Percentiles rank a stretch among this genome's conserved stretches.
phyloP scores from a whole-genome alignment of 2,113 vertebrate species.

The Pterophyllum scalare region DNA sequence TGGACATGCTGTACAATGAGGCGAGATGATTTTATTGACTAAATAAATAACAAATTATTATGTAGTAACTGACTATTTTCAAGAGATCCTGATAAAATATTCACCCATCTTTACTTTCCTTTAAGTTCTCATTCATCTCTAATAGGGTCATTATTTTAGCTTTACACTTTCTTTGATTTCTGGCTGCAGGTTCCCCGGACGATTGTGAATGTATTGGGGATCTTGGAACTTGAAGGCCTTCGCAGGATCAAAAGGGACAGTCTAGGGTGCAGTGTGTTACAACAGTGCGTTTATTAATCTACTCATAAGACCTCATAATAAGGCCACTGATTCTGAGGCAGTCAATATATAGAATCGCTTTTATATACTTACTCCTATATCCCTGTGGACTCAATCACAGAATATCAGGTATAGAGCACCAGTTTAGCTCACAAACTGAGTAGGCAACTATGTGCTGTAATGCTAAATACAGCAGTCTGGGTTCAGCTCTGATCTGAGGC shows the following conservation, averaged over 20 bases:
- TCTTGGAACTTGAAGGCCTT: constrained; percentile 85
- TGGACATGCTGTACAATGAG: constrained; percentile 89
- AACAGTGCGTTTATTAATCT: constrained; percentile 75
- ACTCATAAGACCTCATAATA: neutral
- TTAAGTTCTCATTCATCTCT: neutral
- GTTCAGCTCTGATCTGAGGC: neutral
- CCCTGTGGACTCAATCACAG: neutral
- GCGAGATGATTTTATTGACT: constrained; percentile 70
- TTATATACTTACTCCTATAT: neutral
- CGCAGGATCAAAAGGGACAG: constrained; percentile 78
- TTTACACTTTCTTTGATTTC: neutral
- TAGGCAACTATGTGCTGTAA: neutral
- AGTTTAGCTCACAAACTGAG: neutral
- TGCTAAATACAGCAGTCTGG: neutral
- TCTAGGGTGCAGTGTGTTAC: constrained; percentile 72
- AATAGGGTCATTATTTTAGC: neutral
- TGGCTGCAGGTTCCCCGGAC: constrained; percentile 86
- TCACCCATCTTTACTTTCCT: no score
- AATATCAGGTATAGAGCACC: neutral
- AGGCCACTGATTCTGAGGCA: neutral
- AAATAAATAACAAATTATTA: neutral
- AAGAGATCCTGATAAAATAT: neutral
- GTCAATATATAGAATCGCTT: neutral
- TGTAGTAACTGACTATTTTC: neutral
- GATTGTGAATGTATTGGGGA: constrained; percentile 87